A percentile compares a stretch with the other conserved stretches of the same genome.
Conservation (phyloP, 2,888 invertebrate genomes). For the Perithous albicinctus region DNA sequence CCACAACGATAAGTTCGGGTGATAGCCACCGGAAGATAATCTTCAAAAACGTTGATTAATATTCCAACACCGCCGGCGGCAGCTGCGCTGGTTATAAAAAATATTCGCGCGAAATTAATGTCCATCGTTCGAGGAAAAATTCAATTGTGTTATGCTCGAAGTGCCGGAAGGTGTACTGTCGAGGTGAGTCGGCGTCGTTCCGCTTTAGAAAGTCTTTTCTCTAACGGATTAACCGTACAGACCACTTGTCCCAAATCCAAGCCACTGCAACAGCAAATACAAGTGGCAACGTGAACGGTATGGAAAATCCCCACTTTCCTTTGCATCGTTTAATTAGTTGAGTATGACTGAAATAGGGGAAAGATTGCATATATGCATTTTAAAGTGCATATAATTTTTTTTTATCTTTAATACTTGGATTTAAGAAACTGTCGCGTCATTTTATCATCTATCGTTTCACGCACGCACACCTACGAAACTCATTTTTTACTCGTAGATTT, state of each 20-base stretch:
- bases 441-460: not conserved
- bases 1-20: constrained; percentile 90
- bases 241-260: constrained; percentile 15
- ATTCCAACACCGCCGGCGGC: constrained; percentile 86
- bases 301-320: not conserved
- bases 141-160: not conserved
- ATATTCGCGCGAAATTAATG: constrained; percentile 77
- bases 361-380: not conserved
- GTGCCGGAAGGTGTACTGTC: not conserved
- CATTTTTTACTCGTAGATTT: not conserved
- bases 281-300: constrained; percentile 1
- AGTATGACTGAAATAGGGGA: not conserved
- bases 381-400: no score
- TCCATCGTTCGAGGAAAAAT: constrained; percentile 68
- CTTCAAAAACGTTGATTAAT: constrained; percentile 88
- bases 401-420: not conserved
- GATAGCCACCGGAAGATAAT: constrained; percentile 88
- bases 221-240: constrained; percentile 20
- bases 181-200: constrained; percentile 3
- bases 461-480: not conserved
- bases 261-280: constrained; percentile 50
- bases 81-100: constrained; percentile 74
- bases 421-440: not conserved
- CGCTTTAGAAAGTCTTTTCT: constrained; percentile 56
- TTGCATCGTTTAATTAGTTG: not conserved